Base-by-base conservation (phyloP, 2,888 invertebrate species). In the Machimus atricapillus region DNA sequence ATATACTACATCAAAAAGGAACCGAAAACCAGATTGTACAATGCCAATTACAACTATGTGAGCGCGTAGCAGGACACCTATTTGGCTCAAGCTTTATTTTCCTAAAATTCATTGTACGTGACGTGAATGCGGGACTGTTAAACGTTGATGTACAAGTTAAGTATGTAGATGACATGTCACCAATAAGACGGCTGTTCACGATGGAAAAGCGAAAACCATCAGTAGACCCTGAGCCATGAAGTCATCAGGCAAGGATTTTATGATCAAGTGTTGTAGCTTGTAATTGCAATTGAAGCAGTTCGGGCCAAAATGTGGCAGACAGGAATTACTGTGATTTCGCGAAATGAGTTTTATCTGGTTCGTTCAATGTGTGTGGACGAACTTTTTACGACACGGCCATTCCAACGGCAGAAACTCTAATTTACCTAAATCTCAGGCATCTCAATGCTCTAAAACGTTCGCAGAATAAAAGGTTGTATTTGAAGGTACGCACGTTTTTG, bases 401-500 rank as follows among this genome's bases (percentile, higher is more conserved):
- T 82, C 27, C 82, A 58, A 46, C 19, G 14, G 37, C 6, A 66
- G 58, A 34, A 58, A 58, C 66, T 82, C 82, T 82, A 82, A 82
- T 82, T 66, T 82, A 82, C 58, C 58, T 23, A 58, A 58, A 82
- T 82, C 58, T 82, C 82, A 58, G 82, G 52, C 58, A 82, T 66
- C 37, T 58, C 58, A 58, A 66, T 82, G 82, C 34, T 58, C 66
- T 82, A 66, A 82, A 79, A 82, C 58, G 82, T 66, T 58, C 66
- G n/a, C 82, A 27, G 82, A 82, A 82, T 82, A 82, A 82, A 82
- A 82, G 58, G 56, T 82, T 82, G 58, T 37, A 37, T 23, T 58
- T 34, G 66, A 58, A 82, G 37, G 66, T 56, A 82, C 82, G 56
- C 82, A 58, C 82, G 82, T 82, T 82, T 82, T 82, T 82, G 56